A percentile compares a stretch with the other conserved stretches of the same genome.
These are phyloP conservation scores for Diphyllodes magnificus DNA, from an alignment of 2,113 vertebrate genomes.

Conservation along the genomic window DNA sequence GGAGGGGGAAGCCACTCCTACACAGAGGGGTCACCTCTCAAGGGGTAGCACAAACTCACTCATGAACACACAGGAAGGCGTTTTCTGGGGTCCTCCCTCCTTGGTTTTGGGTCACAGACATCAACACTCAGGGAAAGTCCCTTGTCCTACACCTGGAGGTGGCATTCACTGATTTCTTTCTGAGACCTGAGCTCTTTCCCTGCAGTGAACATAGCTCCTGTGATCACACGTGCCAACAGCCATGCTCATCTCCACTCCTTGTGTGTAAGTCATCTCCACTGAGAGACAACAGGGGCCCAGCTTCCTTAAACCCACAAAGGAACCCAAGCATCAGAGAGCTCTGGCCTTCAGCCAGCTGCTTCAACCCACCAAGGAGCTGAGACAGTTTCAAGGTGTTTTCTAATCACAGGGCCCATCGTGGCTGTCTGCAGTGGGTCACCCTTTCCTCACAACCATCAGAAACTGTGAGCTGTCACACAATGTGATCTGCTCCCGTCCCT, in stretches of 20 bases:
- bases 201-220: background rate
- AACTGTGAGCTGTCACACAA: background rate
- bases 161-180: background rate
- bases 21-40: background rate
- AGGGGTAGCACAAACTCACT: no score
- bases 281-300: fast-evolving
- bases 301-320: background rate
- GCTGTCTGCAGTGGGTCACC: background rate
- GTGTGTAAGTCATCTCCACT: background rate
- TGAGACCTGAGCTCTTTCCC: background rate
- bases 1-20: background rate
- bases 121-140: background rate
- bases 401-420: fast-evolving
- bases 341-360: background rate
- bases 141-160: background rate
- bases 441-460: background rate
- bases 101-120: background rate
- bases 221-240: background rate
- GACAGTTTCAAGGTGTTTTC: background rate
- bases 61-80: background rate
- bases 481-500: background rate
- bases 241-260: fast-evolving
- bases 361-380: background rate
- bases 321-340: background rate
- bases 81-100: background rate